Conservation (phyloP, 2,888 invertebrate genomes). For the Scrobipalpa atriplicella region DNA sequence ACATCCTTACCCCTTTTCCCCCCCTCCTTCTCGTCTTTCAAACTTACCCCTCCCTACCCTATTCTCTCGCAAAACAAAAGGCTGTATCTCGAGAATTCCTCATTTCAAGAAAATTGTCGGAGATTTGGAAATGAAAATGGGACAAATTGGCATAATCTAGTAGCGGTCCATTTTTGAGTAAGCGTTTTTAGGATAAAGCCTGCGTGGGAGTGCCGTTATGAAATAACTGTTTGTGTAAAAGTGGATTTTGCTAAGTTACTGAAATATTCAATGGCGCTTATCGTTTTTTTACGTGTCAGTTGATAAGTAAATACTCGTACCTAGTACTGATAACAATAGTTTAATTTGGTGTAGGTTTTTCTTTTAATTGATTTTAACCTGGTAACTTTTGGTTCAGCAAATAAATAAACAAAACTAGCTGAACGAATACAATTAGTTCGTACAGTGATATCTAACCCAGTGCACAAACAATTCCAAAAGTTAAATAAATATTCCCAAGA, state of each 20-base stretch:
- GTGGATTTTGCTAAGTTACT: background rate
- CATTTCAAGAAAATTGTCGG: slow-evolving; percentile 12
- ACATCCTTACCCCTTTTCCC: background rate
- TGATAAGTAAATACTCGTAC: too few species aligned
- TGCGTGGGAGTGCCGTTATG: background rate
- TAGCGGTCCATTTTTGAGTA: slow-evolving; percentile 8
- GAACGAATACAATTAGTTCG: too few species aligned
- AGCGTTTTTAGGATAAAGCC: background rate
- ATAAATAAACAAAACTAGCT: too few species aligned
- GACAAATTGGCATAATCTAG: slow-evolving; percentile 16
- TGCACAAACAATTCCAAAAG: too few species aligned
- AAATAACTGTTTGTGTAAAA: background rate
- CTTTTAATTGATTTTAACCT: too few species aligned
- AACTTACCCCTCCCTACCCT: slow-evolving; percentile 15
- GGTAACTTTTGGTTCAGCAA: too few species aligned
- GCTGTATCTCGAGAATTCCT: slow-evolving; percentile 14
- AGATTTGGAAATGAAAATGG: slow-evolving; percentile 11
- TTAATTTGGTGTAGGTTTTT: too few species aligned
- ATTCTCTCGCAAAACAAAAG: slow-evolving; percentile 18
- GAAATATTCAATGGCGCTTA: background rate
- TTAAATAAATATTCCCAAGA: too few species aligned
- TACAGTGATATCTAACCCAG: too few species aligned
- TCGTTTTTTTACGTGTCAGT: too few species aligned
- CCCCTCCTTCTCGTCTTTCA: slow-evolving; percentile 1
- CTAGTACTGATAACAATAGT: too few species aligned